Evolutionary conservation across 2,113 vertebrate genomes (phyloP), one percentile per base, ranked within the genome.

Genomic region (Sapajus apella): DNA sequence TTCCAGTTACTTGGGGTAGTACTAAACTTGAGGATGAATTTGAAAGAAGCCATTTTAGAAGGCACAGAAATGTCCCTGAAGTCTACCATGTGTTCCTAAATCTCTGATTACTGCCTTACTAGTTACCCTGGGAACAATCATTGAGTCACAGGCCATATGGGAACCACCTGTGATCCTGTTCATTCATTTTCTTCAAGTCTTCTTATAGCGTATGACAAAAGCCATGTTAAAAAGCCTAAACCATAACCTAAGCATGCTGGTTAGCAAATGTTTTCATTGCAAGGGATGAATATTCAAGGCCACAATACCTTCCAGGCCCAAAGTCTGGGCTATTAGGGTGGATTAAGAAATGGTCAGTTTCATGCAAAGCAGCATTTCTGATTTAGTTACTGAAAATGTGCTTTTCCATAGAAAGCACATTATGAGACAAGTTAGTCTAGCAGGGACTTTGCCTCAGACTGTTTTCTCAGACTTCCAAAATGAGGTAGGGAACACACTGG

Each of bases 191-290:
- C 70, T 37, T 72, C 2, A 12, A 47, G 66, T 77, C 14, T 21
- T 32, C 12, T 23, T 64, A n/a, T 70, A 40, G 32, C 40, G 52
- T 75, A 40, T 40, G 35, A 25, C 12, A 58, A 45, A 25, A 52
- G 61, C 37, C 45, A 6, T 55, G 85, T 72, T 91, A 97, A 97
- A 97, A 97, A 96, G 37, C 70, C 72, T 50, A 87, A 96, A 77
- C 13, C 47, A 68, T 77, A 88, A 61, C 2, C 21, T 68, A 56
- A 50, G 87, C 37, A 21, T 93, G 81, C 70, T 73, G 12, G 79
- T 95, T 97, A 94, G 27, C 1, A 77, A 89, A 30, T 25, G 30
- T 35, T 87, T 97, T 73, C 72, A 90, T 32, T 55, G 37, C 9
- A 77, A 64, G 35, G 6, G 37, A 76, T 37, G 8, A 83, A 50